Evolutionary conservation across 2,888 invertebrate genomes (phyloP), one percentile per base, ranked within the genome.

Genomic region (Noctua pronuba): DNA sequence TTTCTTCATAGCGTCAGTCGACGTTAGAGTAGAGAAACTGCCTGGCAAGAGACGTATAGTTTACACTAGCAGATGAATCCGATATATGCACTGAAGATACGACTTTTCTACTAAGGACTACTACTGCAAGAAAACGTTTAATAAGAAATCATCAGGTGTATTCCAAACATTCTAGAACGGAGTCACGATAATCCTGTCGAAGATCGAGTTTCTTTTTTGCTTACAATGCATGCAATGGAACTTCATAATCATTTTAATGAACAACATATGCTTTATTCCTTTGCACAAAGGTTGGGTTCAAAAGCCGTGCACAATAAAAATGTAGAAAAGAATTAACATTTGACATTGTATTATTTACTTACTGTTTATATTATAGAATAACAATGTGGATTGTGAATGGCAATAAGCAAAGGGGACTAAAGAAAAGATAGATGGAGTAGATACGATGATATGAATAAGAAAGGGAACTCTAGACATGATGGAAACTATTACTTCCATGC

Each of bases 201-300:
- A 31, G 24, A n/a, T n/a, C 2, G 21, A 62, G 28, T 62, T 74
- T 74, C 10, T 46, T 38, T 41, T 76, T 60, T 10, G n/a, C 24
- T 31, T 38, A 21, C 4, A 72, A 4, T 31, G 13, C 31, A n/a
- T 62, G 28, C 24, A 8, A 38, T 58, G 21, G 1, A 18, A 38
- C 16, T 18, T 18, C 4, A 35, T 49, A 24, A 41, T 31, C 18
- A 52, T 62, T 46, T 44, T 35, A 28, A 46, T 28, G 7, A 11
- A 44, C 6, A 60, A 60, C 24, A 46, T 35, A 38, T 75, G 75
- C 74, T 74, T 74, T 58, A 44, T 44, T 74, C 21, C 1, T 1
- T n/a, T 44, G 44, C 3, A 55, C 44, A 77, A 77, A 76, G 21
- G 16, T 65, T 65, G 65, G 6, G 44, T 79, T 58, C 35, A 76